These are phyloP conservation scores for Polyodon spathula DNA, from an alignment of 2,113 vertebrate genomes.

Conservation along the genomic window DNA sequence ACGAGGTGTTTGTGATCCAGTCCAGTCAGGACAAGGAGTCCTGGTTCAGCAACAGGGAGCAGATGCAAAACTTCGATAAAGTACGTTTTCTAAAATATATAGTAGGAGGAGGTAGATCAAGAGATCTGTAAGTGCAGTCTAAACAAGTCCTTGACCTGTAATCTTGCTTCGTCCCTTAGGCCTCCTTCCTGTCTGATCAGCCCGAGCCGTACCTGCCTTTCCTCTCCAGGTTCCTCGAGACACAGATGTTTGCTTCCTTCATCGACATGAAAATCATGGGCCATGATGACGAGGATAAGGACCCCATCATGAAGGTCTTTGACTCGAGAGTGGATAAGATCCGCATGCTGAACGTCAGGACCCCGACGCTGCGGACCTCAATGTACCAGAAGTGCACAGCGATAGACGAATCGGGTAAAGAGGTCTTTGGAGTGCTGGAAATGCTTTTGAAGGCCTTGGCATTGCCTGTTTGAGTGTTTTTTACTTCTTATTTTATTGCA, in stretches of 20 bases:
- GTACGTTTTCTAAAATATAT: constrained; percentile 53
- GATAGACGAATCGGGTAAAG: constrained; percentile 83
- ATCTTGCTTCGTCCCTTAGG: constrained; percentile 51
- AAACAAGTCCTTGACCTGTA: no score
- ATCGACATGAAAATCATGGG: constrained; percentile 96
- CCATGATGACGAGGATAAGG: constrained; percentile 94
- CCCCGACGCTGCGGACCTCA: constrained; percentile 86
- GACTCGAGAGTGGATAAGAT: constrained; percentile 90
- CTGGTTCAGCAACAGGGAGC: constrained; percentile 95
- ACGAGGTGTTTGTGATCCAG: constrained; percentile 97
- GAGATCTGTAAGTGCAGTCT: no score
- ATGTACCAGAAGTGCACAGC: constrained; percentile 97
- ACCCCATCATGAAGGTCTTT: constrained; percentile 83
- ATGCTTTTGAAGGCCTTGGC: no score
- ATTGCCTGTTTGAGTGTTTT: no score
- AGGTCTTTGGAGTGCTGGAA: no score
- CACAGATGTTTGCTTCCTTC: constrained; percentile 97
- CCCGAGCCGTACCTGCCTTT: constrained; percentile 96
- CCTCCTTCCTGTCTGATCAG: constrained; percentile 94
- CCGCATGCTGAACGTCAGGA: constrained; percentile 83
- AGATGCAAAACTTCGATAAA: constrained; percentile 99
- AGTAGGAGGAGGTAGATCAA: no score
- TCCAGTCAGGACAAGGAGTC: constrained; percentile 95
- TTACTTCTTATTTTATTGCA: no score
- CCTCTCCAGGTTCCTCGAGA: constrained; percentile 93